phyloP scores from a whole-genome alignment of 2,113 vertebrate species.

The Naja naja region DNA sequence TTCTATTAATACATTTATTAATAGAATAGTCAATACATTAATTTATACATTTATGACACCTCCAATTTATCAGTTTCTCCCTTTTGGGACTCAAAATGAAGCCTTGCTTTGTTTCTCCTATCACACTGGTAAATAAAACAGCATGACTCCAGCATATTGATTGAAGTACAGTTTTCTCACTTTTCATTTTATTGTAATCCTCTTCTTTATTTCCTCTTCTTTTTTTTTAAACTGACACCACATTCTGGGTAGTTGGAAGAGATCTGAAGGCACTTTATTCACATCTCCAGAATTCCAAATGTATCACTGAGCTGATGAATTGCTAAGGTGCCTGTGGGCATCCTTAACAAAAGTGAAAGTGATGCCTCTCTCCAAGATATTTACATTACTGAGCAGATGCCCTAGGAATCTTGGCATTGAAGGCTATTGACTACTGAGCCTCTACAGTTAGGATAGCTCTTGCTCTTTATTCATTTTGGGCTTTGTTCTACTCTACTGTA shows the following conservation, averaged over 20 bases:
- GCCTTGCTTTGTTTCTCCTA: not conserved
- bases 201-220: not conserved
- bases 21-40: no score
- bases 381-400: not conserved
- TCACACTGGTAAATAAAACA: not conserved
- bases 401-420: not conserved
- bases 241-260: not conserved
- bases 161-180: not conserved
- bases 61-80: not conserved
- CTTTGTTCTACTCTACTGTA: not conserved
- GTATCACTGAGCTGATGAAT: not conserved
- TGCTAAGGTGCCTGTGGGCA: not conserved
- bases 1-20: no score
- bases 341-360: not conserved
- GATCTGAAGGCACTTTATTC: not conserved
- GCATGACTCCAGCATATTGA: not conserved
- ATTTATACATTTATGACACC: not conserved
- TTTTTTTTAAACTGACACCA: not conserved
- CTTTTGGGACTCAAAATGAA: not conserved
- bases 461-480: not conserved
- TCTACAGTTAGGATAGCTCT: not conserved
- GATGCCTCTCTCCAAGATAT: not conserved
- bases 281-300: not conserved
- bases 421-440: not conserved
- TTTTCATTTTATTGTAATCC: not conserved